A percentile compares a stretch with the other conserved stretches of the same genome.
These are phyloP conservation scores for Tetramorium parvispinum DNA, from an alignment of 1,140 invertebrate genomes.

Conservation along the genomic window DNA sequence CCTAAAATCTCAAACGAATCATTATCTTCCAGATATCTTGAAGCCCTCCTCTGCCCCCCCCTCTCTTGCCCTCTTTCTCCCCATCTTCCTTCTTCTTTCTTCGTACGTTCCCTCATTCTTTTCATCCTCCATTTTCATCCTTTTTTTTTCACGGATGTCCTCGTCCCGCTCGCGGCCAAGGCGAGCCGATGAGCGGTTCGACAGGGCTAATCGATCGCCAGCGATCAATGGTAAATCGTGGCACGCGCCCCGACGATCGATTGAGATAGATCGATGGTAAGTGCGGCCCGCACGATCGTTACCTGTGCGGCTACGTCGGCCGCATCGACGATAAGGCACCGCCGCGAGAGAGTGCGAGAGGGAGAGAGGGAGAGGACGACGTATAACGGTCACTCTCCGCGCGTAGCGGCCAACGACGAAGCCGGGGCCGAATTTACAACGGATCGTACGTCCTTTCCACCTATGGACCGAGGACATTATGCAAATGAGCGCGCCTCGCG, in stretches of 20 bases:
- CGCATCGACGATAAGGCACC: constrained; percentile 51
- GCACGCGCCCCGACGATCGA: constrained; percentile 61
- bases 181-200: constrained; percentile 19
- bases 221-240: constrained; percentile 68
- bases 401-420: constrained; percentile 21
- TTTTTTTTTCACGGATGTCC: neutral
- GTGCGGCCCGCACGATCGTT: constrained; percentile 46
- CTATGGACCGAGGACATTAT: constrained; percentile 57
- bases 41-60: neutral
- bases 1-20: constrained; percentile 27
- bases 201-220: constrained; percentile 60
- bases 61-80: neutral
- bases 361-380: neutral
- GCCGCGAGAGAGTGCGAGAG: neutral
- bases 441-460: constrained; percentile 45
- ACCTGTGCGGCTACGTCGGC: constrained; percentile 40
- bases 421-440: constrained; percentile 49
- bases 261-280: constrained; percentile 51
- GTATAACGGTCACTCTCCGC: constrained; percentile 43
- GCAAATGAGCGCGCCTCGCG: constrained; percentile 40
- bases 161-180: constrained; percentile 48
- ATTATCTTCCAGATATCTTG: neutral
- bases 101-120: neutral
- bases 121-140: constrained; percentile 33
- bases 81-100: constrained; percentile 25